Percentiles rank a stretch among this genome's conserved stretches.
Conservation (phyloP, 2,113 vertebrate genomes). For the Hippocampus guttulatus region DNA sequence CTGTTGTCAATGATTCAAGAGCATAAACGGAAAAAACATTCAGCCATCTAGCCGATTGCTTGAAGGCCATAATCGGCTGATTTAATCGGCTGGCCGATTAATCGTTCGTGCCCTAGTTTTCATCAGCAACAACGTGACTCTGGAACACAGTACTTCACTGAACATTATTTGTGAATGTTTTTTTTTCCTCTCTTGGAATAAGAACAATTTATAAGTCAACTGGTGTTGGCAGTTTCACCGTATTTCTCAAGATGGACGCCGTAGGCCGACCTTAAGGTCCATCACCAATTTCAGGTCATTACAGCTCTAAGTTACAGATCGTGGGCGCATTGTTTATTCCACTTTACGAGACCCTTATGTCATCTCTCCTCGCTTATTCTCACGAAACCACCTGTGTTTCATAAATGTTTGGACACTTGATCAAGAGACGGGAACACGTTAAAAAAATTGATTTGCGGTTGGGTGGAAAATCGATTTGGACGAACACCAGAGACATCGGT, state of each 20-base stretch:
- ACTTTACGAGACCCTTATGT: constrained; percentile 22
- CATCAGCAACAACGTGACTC: too few relatives aligned
- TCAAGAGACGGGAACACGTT: neutral
- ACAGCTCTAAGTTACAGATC: constrained; percentile 43
- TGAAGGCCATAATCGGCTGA: too few relatives aligned
- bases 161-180: neutral
- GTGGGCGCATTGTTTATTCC: constrained; percentile 39
- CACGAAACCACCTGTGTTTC: neutral
- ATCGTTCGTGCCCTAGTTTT: too few relatives aligned
- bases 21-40: too few relatives aligned
- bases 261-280: constrained; percentile 36
- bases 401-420: neutral
- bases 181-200: neutral
- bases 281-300: constrained; percentile 57
- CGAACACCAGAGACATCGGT: constrained; percentile 10
- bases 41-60: too few relatives aligned
- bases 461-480: constrained; percentile 26
- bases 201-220: neutral
- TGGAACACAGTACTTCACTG: too few relatives aligned
- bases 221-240: neutral
- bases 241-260: constrained; percentile 6
- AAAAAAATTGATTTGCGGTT: constrained; percentile 13
- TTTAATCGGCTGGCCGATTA: too few relatives aligned
- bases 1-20: too few relatives aligned
- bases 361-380: constrained; percentile 3